Evolutionary conservation across 2,888 invertebrate species (phyloP), one percentile per base, ranked within the genome.

Genomic region (Andrena bicolor): DNA sequence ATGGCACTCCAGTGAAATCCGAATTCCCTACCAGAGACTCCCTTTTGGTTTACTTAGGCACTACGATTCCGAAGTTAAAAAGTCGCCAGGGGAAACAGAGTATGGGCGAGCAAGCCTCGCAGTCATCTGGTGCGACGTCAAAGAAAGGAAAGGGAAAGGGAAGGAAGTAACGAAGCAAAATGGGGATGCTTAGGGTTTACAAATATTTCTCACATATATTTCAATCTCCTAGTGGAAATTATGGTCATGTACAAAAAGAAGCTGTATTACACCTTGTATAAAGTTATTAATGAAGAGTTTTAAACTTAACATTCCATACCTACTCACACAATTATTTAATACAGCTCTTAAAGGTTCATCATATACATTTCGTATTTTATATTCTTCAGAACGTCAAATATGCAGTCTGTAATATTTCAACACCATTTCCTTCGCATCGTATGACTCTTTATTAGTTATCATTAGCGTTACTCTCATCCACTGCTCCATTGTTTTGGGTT

Each of bases 21-120:
- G 96, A 96, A 53, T 97, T 97, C 90, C 95, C 97, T 0, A 96
- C 96, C 0, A 96, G 98, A 85, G 97, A 98, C 86, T 96, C 97
- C 61, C 92, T 99, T 2, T 95, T 99, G 95, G 92, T 95, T 73
- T 96, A 97, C 93, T 94, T 98, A 81, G 97, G 97, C 23, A 96
- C 96, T 88, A 97, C 96, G 93, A 99, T 99, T 92, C 99, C 99
- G 0, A 98, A 98, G 93, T 94, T 99, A 82, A 99, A 99, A 93
- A 96, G 96, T 13, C 95, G 98, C 56, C 97, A 97, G 88, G 94
- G 94, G 65, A 96, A 96, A 92, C 94, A 94, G 76, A 87, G 91
- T 2, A 91, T 92, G 23, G 87, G 91, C 20, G 94, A 94, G 64
- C 94, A 94, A 78, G 85, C 92, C 6, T 86, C 91, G n/a, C 94